Conservation (phyloP, 2,113 vertebrate genomes). For the Lampris megalopsis region DNA sequence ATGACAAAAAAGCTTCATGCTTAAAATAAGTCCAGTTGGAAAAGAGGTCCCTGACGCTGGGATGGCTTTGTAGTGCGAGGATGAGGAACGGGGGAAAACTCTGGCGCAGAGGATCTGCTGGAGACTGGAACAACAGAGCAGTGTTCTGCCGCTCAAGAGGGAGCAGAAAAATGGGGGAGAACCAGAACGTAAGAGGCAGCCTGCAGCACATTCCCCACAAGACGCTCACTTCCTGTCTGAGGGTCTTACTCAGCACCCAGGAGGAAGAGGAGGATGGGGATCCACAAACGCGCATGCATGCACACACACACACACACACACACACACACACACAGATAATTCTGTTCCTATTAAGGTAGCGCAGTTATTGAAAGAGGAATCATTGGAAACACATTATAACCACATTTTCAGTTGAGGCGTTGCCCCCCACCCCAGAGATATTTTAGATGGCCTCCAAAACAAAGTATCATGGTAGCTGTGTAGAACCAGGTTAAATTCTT, state of each 20-base stretch:
- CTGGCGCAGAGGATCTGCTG: constrained; percentile 48
- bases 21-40: background rate
- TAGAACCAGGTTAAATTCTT: background rate
- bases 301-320: constrained; percentile 11
- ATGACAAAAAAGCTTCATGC: no score
- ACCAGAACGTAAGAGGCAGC: constrained; percentile 52
- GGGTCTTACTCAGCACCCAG: constrained; percentile 73
- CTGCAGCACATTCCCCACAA: constrained; percentile 79
- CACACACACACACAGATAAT: constrained; percentile 30
- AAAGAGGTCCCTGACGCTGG: constrained; percentile 14
- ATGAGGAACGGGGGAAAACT: constrained; percentile 44
- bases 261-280: constrained; percentile 58
- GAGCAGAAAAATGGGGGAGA: constrained; percentile 39
- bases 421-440: constrained; percentile 4
- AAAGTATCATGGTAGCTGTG: background rate
- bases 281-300: constrained; percentile 3
- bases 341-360: background rate
- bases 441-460: background rate
- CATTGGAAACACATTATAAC: constrained; percentile 4
- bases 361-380: constrained; percentile 5
- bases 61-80: constrained; percentile 19
- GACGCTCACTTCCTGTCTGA: constrained; percentile 81
- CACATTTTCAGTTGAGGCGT: background rate
- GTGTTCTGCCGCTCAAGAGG: constrained; percentile 60
- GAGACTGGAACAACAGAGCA: constrained; percentile 71